Conservation (phyloP, 2,797 vertebrate genomes). For the Petrocephalus sullivani region DNA sequence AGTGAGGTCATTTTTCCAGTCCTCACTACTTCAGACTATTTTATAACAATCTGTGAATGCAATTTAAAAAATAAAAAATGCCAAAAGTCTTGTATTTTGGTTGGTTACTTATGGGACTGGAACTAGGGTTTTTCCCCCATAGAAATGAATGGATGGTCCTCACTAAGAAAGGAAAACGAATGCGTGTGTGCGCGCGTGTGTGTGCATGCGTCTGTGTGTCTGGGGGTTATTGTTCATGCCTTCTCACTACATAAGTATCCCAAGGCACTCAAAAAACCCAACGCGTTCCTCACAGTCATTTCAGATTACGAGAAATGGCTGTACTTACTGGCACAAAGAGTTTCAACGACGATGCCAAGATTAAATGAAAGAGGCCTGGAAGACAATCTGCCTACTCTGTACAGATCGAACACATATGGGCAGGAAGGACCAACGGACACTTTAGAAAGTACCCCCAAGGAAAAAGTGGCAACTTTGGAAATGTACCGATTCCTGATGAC, state of each 20-base stretch:
- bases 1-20: too few relatives aligned
- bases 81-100: too few relatives aligned
- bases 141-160: too few relatives aligned
- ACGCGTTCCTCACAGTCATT: not conserved
- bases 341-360: not conserved
- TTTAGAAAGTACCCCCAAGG: not conserved
- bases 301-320: not conserved
- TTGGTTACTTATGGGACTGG: too few relatives aligned
- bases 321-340: not conserved
- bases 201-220: rapidly evolving
- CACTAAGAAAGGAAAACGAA: too few relatives aligned
- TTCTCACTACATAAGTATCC: not conserved
- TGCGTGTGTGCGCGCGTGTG: not conserved
- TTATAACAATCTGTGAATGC: too few relatives aligned
- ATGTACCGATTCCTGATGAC: not conserved
- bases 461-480: not conserved
- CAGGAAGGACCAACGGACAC: not conserved
- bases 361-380: not conserved
- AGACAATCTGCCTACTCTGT: not conserved
- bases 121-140: too few relatives aligned
- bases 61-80: too few relatives aligned
- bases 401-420: not conserved
- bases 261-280: not conserved
- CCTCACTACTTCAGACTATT: too few relatives aligned
- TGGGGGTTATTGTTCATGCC: not conserved